Evolutionary conservation across 1,140 invertebrate genomes (phyloP), one percentile per base, ranked within the genome.

Genomic region (Dermatophagoides farinae): DNA sequence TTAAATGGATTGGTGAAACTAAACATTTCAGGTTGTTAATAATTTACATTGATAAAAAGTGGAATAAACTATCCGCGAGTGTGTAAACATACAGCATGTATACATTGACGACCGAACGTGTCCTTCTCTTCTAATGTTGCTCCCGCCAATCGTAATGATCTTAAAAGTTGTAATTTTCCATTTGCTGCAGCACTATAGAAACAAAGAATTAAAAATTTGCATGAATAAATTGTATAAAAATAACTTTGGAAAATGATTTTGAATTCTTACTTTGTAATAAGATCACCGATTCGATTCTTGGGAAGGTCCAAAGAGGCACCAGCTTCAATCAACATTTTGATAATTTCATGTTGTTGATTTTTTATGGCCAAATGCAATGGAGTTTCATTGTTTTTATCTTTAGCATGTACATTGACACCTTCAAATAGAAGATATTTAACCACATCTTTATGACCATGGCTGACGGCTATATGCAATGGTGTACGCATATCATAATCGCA

Each of bases 381-480:
- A 11, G 68, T 70, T 57, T 68, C 64, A 11, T 65, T 65, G 22
- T 69, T 75, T 70, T 74, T 75, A 66, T 86, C 85, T 67, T 80
- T 80, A 40, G 79, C 72, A 65, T 91, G 87, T n/a, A 92, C 84
- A 55, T 80, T 85, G 0, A 85, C 86, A 1, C 89, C 89, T 65
- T 86, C 79, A 46, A 78, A 75, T 20, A 93, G 71, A 10, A 93
- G 72, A 72, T 80, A 82, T 62, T 81, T 77, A 0, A 90, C 82
- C 0, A 85, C 74, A 1, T 76, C 65, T 0, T 78, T 50, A 63
- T 84, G 78, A 0, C 85, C 86, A 65, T 82, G 75, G 44, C 78
- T 73, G 41, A 83, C 81, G 10, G 87, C 86, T 44, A 88, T 75
- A 66, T 92, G 88, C 0, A 92, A 72, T 0, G 85, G 80, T 0